Conservation (phyloP, 2,113 vertebrate species). For the Triplophysa siluroides region DNA sequence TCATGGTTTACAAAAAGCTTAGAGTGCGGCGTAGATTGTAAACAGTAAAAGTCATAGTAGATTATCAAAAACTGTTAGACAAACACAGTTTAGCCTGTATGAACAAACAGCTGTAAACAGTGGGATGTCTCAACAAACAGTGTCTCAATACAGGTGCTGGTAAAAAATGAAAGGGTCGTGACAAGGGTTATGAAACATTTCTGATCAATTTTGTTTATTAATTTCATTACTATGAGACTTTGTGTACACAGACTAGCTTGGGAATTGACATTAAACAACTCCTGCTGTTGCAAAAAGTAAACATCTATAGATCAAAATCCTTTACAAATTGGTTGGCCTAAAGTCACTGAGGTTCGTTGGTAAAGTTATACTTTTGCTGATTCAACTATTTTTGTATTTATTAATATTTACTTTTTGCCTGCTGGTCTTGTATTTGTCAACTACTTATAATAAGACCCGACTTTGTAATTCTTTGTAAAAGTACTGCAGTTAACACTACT, state of each 20-base stretch:
- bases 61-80: not conserved
- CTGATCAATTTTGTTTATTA: not conserved
- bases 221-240: not conserved
- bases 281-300: not conserved
- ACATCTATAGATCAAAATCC: not conserved
- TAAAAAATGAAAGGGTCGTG: not conserved
- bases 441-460: too few species aligned
- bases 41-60: constrained; percentile 3
- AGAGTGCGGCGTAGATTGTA: constrained; percentile 29
- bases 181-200: not conserved
- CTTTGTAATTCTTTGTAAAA: too few species aligned
- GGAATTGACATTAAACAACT: not conserved
- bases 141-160: not conserved
- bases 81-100: constrained; percentile 9
- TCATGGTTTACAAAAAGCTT: constrained; percentile 31
- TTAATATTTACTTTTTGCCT: not conserved
- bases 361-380: not conserved
- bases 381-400: not conserved
- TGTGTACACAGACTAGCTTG: not conserved
- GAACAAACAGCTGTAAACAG: constrained; percentile 14
- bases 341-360: not conserved
- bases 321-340: not conserved
- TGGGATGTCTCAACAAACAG: not conserved
- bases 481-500: not conserved
- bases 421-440: not conserved